These are phyloP conservation scores for Drosophila subquinaria DNA, from an alignment of 2,888 invertebrate genomes.

Conservation along the genomic window DNA sequence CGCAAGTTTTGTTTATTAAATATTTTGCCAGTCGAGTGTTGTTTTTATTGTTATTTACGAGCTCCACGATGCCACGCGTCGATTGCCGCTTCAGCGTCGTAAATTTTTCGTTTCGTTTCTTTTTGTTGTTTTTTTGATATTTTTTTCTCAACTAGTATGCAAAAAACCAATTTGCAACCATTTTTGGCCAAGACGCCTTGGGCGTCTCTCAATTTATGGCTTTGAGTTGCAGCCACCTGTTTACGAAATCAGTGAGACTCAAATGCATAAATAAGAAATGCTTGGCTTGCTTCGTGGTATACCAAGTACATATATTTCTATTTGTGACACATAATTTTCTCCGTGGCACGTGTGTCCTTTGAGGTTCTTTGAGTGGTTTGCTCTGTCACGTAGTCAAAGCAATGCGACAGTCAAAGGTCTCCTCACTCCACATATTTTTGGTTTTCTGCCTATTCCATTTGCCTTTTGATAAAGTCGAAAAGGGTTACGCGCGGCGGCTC, in stretches of 20 bases:
- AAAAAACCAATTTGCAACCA: slow-evolving; percentile 36
- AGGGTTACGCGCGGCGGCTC: slow-evolving; percentile 5
- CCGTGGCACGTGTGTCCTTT: slow-evolving; percentile 16
- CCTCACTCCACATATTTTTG: not conserved
- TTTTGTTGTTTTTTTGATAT: not conserved
- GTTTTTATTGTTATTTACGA: slow-evolving; percentile 53
- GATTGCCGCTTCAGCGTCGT: slow-evolving; percentile 44
- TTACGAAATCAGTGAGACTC: slow-evolving; percentile 3
- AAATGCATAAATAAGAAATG: slow-evolving; percentile 23
- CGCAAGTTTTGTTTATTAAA: slow-evolving; percentile 78
- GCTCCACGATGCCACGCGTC: slow-evolving; percentile 55
- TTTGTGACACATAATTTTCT: slow-evolving; percentile 14
- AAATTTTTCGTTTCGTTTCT: slow-evolving; percentile 36
- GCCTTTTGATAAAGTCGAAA: slow-evolving; percentile 19
- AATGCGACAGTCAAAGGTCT: slow-evolving; percentile 7
- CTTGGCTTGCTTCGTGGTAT: not conserved
- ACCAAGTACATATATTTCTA: not conserved
- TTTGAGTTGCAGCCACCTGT: slow-evolving; percentile 5
- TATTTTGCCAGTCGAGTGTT: slow-evolving; percentile 43
- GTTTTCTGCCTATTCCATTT: slow-evolving; percentile 17
- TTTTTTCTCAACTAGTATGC: slow-evolving; percentile 24
- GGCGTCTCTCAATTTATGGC: slow-evolving; percentile 37
- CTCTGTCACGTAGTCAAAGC: slow-evolving; percentile 26
- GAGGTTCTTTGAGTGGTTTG: slow-evolving; percentile 8
- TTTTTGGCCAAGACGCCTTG: slow-evolving; percentile 43